phyloP scores from a whole-genome alignment of 2,113 vertebrate species.

The Tonatia bakeri region DNA sequence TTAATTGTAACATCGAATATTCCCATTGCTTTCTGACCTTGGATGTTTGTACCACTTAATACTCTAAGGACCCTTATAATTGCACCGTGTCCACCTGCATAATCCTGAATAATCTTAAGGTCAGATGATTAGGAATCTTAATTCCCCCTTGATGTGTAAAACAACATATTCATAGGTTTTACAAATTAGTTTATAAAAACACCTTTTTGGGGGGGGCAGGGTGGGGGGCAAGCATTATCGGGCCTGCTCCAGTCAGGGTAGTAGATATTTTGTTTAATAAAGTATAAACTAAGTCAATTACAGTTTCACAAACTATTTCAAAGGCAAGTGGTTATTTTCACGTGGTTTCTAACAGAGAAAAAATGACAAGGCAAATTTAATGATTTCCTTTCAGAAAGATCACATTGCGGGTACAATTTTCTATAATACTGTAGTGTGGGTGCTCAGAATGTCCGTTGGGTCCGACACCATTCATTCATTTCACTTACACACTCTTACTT shows the following conservation, averaged over 20 bases:
- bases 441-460: background rate
- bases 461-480: background rate
- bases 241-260: background rate
- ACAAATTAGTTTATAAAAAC: background rate
- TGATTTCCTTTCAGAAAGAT: no score
- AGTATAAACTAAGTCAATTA: background rate
- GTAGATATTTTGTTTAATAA: background rate
- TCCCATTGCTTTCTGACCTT: background rate
- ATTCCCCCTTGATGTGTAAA: background rate
- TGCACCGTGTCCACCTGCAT: background rate
- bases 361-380: background rate
- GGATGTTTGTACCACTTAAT: background rate
- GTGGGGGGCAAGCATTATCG: background rate
- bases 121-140: background rate
- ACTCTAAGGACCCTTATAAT: background rate
- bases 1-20: background rate
- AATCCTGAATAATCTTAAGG: background rate
- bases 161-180: background rate
- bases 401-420: background rate
- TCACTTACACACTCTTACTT: background rate
- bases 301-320: background rate
- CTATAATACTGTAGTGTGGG: fast-evolving
- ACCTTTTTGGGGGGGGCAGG: background rate
- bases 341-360: background rate
- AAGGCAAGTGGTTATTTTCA: background rate